phyloP scores from a whole-genome alignment of 35 echinoderm and acorn worm species.

The Antedon bifida region DNA sequence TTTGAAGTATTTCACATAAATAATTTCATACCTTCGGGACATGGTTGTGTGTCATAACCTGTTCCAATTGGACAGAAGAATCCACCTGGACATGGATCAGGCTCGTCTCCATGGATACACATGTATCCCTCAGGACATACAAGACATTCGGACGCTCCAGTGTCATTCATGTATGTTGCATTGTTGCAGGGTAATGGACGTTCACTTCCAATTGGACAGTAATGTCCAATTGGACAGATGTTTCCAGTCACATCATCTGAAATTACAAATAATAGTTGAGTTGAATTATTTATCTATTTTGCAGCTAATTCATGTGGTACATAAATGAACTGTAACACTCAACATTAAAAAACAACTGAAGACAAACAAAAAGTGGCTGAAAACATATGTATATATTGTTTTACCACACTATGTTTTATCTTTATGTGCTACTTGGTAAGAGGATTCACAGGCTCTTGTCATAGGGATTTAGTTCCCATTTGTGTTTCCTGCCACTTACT shows the following conservation, averaged over 20 bases:
- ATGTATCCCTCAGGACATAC: constrained; percentile 58
- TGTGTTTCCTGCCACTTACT: no score
- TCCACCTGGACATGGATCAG: constrained; percentile 76
- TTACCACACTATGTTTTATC: no score
- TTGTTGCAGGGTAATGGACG: constrained; percentile 82
- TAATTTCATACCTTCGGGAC: constrained; percentile 59
- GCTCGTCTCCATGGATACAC: constrained; percentile 48
- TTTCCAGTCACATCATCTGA: constrained; percentile 79
- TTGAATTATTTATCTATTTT: not conserved
- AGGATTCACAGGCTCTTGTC: no score
- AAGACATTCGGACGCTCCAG: constrained; percentile 72
- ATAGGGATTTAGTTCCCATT: no score
- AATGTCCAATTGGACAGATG: constrained; percentile 89
- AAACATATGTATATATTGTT: no score
- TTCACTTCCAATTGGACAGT: constrained; percentile 76
- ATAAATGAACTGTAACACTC: no score
- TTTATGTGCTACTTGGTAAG: no score
- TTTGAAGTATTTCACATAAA: no score
- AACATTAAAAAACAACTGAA: no score
- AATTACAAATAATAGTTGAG: not conserved
- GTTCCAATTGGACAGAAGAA: constrained; percentile 71
- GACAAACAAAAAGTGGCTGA: no score
- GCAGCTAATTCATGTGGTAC: not conserved
- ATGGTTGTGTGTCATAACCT: constrained; percentile 58
- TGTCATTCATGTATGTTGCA: constrained; percentile 98